phyloP scores from a whole-genome alignment of 2,888 invertebrate species.

The Rotaria magnacalcarata region DNA sequence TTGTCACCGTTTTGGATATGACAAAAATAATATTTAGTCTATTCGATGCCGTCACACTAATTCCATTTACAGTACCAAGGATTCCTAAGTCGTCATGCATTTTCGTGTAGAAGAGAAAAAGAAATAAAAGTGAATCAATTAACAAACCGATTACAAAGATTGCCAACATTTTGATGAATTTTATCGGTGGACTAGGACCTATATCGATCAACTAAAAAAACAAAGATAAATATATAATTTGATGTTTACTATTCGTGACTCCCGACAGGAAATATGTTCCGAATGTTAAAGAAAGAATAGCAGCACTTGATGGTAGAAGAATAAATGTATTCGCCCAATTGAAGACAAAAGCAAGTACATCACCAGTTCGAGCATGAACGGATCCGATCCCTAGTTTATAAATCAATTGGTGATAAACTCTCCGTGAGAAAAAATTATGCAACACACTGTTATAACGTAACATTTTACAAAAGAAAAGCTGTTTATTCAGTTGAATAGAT shows the following conservation, averaged over 20 bases:
- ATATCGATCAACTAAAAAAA: background rate
- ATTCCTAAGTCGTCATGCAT: conserved; percentile 66
- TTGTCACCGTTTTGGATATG: conserved; percentile 80
- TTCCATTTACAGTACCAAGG: conserved; percentile 85
- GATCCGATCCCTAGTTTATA: background rate
- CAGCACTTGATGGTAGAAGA: conserved; percentile 55
- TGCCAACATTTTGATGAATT: conserved; percentile 50
- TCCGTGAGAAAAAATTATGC: too few relatives aligned
- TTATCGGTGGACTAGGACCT: conserved; percentile 48
- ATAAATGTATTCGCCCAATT: conserved; percentile 59
- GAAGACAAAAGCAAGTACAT: conserved; percentile 70
- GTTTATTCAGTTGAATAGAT: too few relatives aligned
- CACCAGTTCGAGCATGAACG: background rate
- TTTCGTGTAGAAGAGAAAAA: too few relatives aligned
- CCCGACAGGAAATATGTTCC: background rate
- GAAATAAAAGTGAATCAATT: too few relatives aligned
- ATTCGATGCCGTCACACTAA: conserved; percentile 85
- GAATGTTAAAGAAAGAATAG: conserved; percentile 60
- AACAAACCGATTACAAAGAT: conserved; percentile 48
- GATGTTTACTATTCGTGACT: background rate
- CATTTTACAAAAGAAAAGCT: too few relatives aligned
- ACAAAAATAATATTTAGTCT: conserved; percentile 89
- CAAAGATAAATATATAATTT: too few relatives aligned
- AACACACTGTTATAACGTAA: too few relatives aligned
- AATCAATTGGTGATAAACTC: too few relatives aligned